Evolutionary conservation across 2,888 invertebrate genomes (phyloP).

Genomic region (Dasypogon diadema): DNA sequence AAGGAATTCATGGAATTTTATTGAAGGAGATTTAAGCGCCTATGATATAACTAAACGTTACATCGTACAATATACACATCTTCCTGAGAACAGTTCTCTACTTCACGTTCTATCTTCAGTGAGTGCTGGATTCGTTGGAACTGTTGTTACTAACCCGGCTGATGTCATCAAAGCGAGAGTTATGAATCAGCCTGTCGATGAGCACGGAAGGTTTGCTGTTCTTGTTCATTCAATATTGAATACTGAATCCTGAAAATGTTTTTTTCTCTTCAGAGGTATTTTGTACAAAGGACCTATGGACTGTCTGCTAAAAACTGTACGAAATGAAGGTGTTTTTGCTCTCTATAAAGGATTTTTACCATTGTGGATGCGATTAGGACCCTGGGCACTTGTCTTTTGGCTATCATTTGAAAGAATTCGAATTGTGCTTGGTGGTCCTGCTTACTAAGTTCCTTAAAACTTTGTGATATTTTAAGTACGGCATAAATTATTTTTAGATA

Average conservation of each 20-base stretch:
- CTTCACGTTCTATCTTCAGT: conserved; percentile 84
- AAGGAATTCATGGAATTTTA: not conserved
- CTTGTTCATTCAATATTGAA: no score
- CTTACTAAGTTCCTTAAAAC: no score
- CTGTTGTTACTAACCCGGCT: conserved; percentile 90
- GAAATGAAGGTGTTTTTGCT: conserved; percentile 85
- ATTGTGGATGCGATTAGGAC: conserved; percentile 92
- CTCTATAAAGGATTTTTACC: conserved; percentile 95
- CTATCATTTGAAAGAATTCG: conserved; percentile 89
- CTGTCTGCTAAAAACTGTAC: conserved; percentile 86
- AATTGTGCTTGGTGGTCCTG: conserved; percentile 72
- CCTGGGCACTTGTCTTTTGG: conserved; percentile 97
- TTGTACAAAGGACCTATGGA: conserved; percentile 88
- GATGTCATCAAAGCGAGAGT: conserved; percentile 94
- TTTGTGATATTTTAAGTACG: no score
- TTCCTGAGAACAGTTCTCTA: conserved; percentile 82
- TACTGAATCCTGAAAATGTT: no score
- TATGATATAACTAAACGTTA: conserved; percentile 88
- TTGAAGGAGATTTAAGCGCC: conserved; percentile 79
- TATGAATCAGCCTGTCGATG: conserved; percentile 91
- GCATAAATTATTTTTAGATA: no score
- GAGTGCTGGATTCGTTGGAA: conserved; percentile 88
- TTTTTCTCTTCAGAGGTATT: conserved; percentile 81
- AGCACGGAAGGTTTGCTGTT: conserved; percentile 77
- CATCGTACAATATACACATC: conserved; percentile 77